Percentiles rank a stretch among this genome's conserved stretches.
These are phyloP conservation scores for Pentalonia nigronervosa DNA, from an alignment of 1,140 invertebrate species.

Conservation along the genomic window DNA sequence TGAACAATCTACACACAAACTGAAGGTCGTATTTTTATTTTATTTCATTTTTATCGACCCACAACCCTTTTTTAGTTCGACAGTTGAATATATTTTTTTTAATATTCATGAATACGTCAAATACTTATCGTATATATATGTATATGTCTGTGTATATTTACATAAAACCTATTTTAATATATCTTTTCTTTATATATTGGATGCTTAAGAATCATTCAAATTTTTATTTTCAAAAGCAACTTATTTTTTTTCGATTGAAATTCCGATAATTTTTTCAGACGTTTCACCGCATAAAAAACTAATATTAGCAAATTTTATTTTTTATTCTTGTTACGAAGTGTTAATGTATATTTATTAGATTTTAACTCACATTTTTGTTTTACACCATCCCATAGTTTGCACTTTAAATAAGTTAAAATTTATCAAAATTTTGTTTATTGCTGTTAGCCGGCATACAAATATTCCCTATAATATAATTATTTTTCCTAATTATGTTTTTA, in stretches of 20 bases:
- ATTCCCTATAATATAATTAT: background rate
- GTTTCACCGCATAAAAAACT: background rate
- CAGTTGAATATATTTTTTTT: conserved; percentile 22
- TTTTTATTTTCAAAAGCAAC: background rate
- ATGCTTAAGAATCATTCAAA: background rate
- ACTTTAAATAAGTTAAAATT: background rate
- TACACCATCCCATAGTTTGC: background rate
- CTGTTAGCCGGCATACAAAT: background rate
- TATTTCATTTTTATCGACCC: background rate
- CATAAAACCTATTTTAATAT: conserved; percentile 35
- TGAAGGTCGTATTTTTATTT: background rate
- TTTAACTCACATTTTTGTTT: background rate
- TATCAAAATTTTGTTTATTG: background rate
- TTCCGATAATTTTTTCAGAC: background rate
- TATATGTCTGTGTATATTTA: background rate
- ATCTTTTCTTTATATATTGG: background rate
- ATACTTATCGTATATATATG: background rate
- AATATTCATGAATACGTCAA: background rate
- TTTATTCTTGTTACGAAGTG: background rate
- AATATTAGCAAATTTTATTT: conserved; percentile 2
- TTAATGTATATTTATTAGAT: background rate
- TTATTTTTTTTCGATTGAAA: conserved; percentile 4
- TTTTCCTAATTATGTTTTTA: background rate
- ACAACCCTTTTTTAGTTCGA: background rate
- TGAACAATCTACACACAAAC: background rate